A percentile compares a stretch with the other conserved stretches of the same genome.
phyloP scores from a whole-genome alignment of 2,797 vertebrate species.

The Parambassis ranga region DNA sequence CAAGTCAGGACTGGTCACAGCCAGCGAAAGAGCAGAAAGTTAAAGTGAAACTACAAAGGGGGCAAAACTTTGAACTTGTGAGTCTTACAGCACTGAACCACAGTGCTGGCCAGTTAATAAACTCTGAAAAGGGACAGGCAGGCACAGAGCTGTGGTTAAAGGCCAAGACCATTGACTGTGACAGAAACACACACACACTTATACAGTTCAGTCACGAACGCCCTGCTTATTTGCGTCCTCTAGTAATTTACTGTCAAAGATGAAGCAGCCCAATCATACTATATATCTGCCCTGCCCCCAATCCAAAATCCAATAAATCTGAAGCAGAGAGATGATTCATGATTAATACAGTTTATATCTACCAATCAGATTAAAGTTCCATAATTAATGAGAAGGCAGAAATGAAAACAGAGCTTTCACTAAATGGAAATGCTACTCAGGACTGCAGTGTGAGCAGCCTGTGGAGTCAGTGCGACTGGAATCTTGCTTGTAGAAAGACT shows the following conservation, averaged over 20 bases:
- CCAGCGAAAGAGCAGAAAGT: not conserved
- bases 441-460: constrained; percentile 1
- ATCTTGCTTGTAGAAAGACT: no score
- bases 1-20: no score
- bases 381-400: constrained; percentile 1
- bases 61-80: not conserved
- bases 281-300: not conserved
- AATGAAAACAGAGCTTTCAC: constrained; percentile 13
- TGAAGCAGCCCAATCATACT: constrained; percentile 7
- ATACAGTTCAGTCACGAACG: not conserved
- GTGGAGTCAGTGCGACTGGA: not conserved
- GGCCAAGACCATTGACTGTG: not conserved
- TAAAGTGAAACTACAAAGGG: not conserved
- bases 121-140: not conserved
- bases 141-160: constrained; percentile 2
- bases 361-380: constrained; percentile 17
- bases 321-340: constrained; percentile 3
- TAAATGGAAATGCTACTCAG: constrained; percentile 6
- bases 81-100: not conserved
- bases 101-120: not conserved
- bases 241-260: constrained; percentile 28
- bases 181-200: not conserved
- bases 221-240: not conserved
- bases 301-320: constrained; percentile 15
- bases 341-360: not conserved